A percentile compares a stretch with the other conserved stretches of the same genome.
Conservation (phyloP, 2,888 invertebrate species). For the Phymatocera aterrima region DNA sequence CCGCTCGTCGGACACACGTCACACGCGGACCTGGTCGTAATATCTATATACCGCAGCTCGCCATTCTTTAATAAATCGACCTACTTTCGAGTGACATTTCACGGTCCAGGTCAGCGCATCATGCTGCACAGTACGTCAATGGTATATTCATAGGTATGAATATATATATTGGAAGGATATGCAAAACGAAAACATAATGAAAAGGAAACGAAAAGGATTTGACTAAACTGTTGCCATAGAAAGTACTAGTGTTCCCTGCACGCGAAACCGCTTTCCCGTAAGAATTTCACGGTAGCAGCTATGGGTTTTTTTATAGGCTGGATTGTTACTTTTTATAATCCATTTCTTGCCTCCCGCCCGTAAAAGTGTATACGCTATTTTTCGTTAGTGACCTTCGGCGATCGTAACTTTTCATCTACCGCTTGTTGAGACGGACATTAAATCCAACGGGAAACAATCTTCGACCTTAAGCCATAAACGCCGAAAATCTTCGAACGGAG, state of each 20-base stretch:
- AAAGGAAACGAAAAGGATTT: not conserved
- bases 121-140: not conserved
- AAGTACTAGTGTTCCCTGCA: not conserved
- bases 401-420: conserved; percentile 37
- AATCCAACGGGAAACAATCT: conserved; percentile 34
- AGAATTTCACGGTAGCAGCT: conserved; percentile 1
- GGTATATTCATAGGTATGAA: too few relatives aligned
- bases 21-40: not conserved
- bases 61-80: not conserved
- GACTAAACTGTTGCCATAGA: not conserved
- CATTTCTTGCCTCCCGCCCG: conserved; percentile 24
- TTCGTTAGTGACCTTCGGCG: conserved; percentile 10
- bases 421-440: not conserved
- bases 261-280: conserved; percentile 2
- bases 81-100: conserved; percentile 25
- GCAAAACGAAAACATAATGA: too few relatives aligned
- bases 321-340: conserved; percentile 14
- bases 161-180: too few relatives aligned
- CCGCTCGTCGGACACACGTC: too few relatives aligned
- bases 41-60: not conserved
- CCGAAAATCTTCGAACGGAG: not conserved
- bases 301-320: conserved; percentile 9
- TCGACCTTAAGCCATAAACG: conserved; percentile 20
- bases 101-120: conserved; percentile 6
- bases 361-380: conserved; percentile 24